A percentile compares a stretch with the other conserved stretches of the same genome.
Conservation (phyloP, 1,140 invertebrate species). For the Musca vetustissima region DNA sequence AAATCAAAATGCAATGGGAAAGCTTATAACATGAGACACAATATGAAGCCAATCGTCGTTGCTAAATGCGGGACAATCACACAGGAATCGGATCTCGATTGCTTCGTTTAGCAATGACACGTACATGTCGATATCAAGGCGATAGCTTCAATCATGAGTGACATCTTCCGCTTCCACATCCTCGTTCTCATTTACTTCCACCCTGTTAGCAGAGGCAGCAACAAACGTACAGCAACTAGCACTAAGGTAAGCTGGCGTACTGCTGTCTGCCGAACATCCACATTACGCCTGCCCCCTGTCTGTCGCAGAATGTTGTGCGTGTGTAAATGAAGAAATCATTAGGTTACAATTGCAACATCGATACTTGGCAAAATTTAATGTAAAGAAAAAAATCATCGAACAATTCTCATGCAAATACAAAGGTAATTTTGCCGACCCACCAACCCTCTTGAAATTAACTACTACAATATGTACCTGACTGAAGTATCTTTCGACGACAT, state of each 20-base stretch:
- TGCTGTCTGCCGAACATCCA: background rate
- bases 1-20: background rate
- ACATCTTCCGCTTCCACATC: conserved; percentile 28
- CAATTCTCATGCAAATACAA: too few species aligned
- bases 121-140: conserved; percentile 20
- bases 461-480: too few species aligned
- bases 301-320: background rate
- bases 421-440: too few species aligned
- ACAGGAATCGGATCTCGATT: conserved; percentile 20
- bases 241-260: background rate
- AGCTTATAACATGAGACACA: background rate
- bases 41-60: conserved; percentile 15
- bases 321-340: conserved; percentile 18
- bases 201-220: background rate
- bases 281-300: background rate
- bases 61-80: background rate
- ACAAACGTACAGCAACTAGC: background rate
- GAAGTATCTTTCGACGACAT: too few species aligned
- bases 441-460: too few species aligned
- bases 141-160: conserved; percentile 28
- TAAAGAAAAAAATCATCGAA: too few species aligned
- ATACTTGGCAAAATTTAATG: too few species aligned
- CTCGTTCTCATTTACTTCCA: background rate
- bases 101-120: conserved; percentile 23
- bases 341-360: conserved; percentile 10